These are phyloP conservation scores for Bovichtus diacanthus DNA, from an alignment of 2,797 vertebrate species.

Conservation along the genomic window DNA sequence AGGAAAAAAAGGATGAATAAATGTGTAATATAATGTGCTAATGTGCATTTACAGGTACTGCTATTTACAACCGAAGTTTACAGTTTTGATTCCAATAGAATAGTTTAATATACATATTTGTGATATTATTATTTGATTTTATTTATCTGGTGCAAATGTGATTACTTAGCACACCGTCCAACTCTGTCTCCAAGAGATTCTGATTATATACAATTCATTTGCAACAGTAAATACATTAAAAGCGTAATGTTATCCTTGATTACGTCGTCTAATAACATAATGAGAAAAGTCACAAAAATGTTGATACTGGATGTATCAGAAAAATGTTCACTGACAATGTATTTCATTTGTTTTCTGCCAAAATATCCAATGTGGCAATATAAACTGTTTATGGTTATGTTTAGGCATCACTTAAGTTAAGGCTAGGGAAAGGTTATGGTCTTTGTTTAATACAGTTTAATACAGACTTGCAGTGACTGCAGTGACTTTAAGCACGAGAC, in stretches of 20 bases:
- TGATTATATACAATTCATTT: conserved; percentile 5
- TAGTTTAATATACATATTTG: conserved; percentile 18
- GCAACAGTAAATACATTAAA: neutral
- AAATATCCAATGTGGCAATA: neutral
- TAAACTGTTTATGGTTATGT: neutral
- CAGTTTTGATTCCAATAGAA: conserved; percentile 19
- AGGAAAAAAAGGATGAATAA: conserved; percentile 46
- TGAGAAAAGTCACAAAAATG: neutral
- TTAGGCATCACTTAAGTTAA: neutral
- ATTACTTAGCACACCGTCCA: conserved; percentile 1
- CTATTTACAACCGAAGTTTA: conserved; percentile 27
- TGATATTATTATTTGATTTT: conserved; percentile 13
- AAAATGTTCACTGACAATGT: neutral
- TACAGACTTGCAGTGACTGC: no score
- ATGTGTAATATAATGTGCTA: conserved; percentile 40
- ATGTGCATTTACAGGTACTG: conserved; percentile 22
- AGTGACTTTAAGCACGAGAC: neutral
- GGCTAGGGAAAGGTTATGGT: neutral
- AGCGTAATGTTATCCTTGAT: neutral
- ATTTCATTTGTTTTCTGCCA: neutral
- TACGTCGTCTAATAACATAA: conserved; percentile 9
- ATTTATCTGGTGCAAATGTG: conserved; percentile 10
- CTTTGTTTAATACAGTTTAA: neutral
- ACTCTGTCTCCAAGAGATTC: neutral
- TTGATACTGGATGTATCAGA: neutral